A percentile compares a stretch with the other conserved stretches of the same genome.
Conservation (phyloP, 2,888 invertebrate species). For the Opisthograptis luteolata region DNA sequence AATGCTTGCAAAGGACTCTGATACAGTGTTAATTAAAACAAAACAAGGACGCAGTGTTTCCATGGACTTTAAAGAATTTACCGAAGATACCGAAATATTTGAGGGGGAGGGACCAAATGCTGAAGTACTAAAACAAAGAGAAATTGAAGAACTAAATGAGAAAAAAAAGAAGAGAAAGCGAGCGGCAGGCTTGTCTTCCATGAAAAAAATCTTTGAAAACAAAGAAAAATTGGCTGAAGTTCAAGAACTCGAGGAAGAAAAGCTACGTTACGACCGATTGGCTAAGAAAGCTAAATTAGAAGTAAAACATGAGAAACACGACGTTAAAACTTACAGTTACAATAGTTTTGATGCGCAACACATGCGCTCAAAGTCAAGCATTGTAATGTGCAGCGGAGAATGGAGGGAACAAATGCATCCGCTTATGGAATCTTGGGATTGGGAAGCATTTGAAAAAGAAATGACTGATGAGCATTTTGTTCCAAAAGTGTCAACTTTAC, state of each 20-base stretch:
- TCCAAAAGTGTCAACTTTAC: slow-evolving; percentile 73
- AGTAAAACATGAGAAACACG: slow-evolving; percentile 74
- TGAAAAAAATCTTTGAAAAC: slow-evolving; percentile 90
- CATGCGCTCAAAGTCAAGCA: slow-evolving; percentile 78
- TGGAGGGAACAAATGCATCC: slow-evolving; percentile 87
- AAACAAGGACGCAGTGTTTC: slow-evolving; percentile 91
- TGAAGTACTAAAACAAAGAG: slow-evolving; percentile 86
- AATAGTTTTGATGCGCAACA: slow-evolving; percentile 80
- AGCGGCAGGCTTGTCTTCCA: slow-evolving; percentile 86
- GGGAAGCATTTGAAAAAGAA: slow-evolving; percentile 86
- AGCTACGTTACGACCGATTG: slow-evolving; percentile 66
- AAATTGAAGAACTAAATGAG: slow-evolving; percentile 81
- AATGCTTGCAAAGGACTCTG: slow-evolving; percentile 90
- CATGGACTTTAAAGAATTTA: slow-evolving; percentile 86
- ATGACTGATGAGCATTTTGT: slow-evolving; percentile 75
- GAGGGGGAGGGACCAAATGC: slow-evolving; percentile 89
- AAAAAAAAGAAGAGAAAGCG: slow-evolving; percentile 84
- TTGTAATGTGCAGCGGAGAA: slow-evolving; percentile 78
- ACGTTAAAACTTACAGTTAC: slow-evolving; percentile 73
- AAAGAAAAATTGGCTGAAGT: slow-evolving; percentile 88
- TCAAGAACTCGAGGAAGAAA: slow-evolving; percentile 83
- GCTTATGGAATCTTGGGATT: slow-evolving; percentile 86
- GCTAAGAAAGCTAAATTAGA: slow-evolving; percentile 75
- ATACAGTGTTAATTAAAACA: slow-evolving; percentile 89
- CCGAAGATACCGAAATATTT: slow-evolving; percentile 84